These are phyloP conservation scores for Zoanthus sansibaricus DNA, from an alignment of 92 coral and sea anemone genomes.

Conservation along the genomic window DNA sequence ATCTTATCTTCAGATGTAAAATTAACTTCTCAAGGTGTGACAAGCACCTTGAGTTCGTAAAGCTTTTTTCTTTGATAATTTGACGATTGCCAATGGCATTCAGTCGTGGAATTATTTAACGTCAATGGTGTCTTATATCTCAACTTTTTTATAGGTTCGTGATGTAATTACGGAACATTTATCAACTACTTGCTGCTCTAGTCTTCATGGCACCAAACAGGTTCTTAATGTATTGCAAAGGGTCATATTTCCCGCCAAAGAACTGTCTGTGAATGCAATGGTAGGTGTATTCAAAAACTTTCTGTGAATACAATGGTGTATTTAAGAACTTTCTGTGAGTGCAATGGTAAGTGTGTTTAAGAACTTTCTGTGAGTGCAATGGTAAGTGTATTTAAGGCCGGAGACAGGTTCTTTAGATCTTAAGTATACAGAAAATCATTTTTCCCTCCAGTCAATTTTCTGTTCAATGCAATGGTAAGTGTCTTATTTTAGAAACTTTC, in stretches of 20 bases:
- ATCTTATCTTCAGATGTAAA: neutral
- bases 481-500: too few relatives aligned
- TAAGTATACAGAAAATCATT: too few relatives aligned
- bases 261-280: constrained; percentile 31
- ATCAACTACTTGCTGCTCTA: constrained; percentile 23
- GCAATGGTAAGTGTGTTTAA: too few relatives aligned
- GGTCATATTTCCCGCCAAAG: constrained; percentile 10
- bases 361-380: too few relatives aligned
- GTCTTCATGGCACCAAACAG: constrained; percentile 31
- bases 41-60: too few relatives aligned
- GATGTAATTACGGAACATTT: constrained; percentile 4
- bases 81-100: neutral
- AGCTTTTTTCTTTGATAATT: neutral
- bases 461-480: too few relatives aligned
- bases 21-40: too few relatives aligned
- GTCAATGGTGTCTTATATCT: neutral
- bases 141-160: constrained; percentile 18
- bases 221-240: constrained; percentile 19
- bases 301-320: too few relatives aligned
- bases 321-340: too few relatives aligned
- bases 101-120: neutral
- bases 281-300: neutral
- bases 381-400: too few relatives aligned
- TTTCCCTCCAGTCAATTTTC: too few relatives aligned
- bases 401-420: too few relatives aligned